Conservation (phyloP, 2,797 vertebrate species). For the Urocyon cinereoargenteus region DNA sequence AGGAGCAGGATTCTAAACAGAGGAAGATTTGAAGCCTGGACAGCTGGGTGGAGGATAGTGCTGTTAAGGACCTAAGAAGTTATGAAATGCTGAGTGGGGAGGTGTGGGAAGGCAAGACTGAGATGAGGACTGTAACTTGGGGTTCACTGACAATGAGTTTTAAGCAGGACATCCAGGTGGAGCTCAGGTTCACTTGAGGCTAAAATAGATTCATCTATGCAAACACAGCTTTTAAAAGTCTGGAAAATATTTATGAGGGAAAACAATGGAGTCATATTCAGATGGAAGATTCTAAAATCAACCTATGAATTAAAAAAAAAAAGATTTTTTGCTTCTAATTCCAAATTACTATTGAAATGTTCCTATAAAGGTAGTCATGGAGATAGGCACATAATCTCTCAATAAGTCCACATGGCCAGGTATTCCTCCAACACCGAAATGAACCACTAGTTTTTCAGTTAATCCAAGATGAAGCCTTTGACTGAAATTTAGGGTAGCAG, state of each 20-base stretch:
- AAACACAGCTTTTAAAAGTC: conserved; percentile 2
- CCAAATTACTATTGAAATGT: not conserved
- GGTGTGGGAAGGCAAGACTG: not conserved
- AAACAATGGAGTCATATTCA: not conserved
- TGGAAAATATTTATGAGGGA: not conserved
- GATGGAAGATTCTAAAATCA: not conserved
- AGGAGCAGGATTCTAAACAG: not conserved
- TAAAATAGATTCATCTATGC: not conserved
- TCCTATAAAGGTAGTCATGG: not conserved
- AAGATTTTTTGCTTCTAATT: not conserved
- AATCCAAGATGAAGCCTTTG: not conserved
- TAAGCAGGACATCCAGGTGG: not conserved
- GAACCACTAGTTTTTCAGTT: not conserved
- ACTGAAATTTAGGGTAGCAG: not conserved
- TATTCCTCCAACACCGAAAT: not conserved
- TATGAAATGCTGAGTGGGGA: not conserved
- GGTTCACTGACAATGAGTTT: not conserved
- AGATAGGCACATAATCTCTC: not conserved
- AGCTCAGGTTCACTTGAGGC: not conserved
- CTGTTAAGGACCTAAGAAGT: not conserved
- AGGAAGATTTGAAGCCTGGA: not conserved
- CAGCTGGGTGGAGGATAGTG: not conserved
- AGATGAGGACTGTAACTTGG: not conserved
- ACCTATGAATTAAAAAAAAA: not conserved
- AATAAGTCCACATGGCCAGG: not conserved